Conservation (phyloP, 2,888 invertebrate species). For the Catocala sponsa region DNA sequence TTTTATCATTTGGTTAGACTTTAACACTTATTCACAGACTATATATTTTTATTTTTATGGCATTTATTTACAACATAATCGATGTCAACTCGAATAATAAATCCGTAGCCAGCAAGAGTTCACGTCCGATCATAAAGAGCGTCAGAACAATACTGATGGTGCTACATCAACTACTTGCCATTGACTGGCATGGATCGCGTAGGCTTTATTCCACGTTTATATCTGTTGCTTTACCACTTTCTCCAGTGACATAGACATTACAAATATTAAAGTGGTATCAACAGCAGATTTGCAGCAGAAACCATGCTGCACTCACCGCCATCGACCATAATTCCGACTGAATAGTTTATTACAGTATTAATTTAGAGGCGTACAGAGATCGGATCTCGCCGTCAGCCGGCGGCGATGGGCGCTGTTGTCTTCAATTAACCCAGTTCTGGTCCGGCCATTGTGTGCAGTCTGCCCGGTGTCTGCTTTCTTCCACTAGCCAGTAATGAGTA, state of each 20-base stretch:
- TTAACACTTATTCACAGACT: no score
- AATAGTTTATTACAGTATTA: slow-evolving; percentile 71
- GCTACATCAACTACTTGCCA: no score
- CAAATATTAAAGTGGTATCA: slow-evolving; percentile 41
- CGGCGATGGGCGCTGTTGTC: slow-evolving; percentile 77
- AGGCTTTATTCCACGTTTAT: slow-evolving; percentile 4
- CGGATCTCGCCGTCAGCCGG: slow-evolving; percentile 69
- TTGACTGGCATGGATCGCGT: no score
- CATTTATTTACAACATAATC: no score
- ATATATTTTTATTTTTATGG: no score
- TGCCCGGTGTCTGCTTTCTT: slow-evolving; percentile 85
- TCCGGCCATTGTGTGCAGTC: slow-evolving; percentile 80
- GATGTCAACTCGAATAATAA: no score
- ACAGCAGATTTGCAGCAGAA: slow-evolving; percentile 39
- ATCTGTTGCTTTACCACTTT: slow-evolving; percentile 19
- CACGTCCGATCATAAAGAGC: no score
- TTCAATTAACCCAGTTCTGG: slow-evolving; percentile 85
- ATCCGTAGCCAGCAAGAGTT: no score
- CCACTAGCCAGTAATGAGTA: slow-evolving; percentile 72
- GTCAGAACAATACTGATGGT: no score
- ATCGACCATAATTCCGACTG: slow-evolving; percentile 52
- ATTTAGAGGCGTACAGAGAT: slow-evolving; percentile 71
- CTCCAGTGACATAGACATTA: slow-evolving; percentile 34
- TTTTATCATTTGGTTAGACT: no score
- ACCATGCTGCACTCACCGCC: slow-evolving; percentile 44